Conservation (phyloP, 1,140 invertebrate species). For the Heliconius congener region DNA sequence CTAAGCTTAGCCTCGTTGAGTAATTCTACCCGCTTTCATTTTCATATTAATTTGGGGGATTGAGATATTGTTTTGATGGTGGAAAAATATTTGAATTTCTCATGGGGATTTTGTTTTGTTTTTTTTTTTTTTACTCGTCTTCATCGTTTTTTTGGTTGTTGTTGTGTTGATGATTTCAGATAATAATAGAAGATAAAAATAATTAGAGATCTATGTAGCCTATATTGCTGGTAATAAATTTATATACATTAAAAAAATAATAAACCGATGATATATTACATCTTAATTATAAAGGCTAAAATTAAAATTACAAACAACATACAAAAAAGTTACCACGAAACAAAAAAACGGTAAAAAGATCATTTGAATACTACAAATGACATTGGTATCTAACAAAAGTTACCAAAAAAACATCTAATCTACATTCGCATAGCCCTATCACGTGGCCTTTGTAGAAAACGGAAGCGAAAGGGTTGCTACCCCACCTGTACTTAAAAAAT, state of each 20-base stretch:
- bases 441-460: conserved; percentile 12
- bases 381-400: conserved; percentile 1
- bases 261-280: background rate
- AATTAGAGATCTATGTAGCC: too few species aligned
- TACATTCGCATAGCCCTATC: conserved; percentile 32
- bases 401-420: conserved; percentile 17
- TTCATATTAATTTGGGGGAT: conserved; percentile 3
- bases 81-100: background rate
- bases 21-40: conserved; percentile 22
- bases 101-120: background rate
- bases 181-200: too few species aligned
- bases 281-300: background rate
- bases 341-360: background rate
- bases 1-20: background rate
- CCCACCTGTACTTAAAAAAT: conserved; percentile 42
- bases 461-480: conserved; percentile 42
- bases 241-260: background rate
- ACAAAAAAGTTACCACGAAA: background rate
- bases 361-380: background rate
- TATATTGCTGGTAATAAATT: too few species aligned
- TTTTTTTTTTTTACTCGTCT: background rate
- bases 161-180: too few species aligned
- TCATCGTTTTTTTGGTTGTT: too few species aligned
- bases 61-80: background rate
- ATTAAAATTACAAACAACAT: background rate